Evolutionary conservation across 2,113 vertebrate genomes (phyloP).

Genomic region (Diglossa brunneiventris): DNA sequence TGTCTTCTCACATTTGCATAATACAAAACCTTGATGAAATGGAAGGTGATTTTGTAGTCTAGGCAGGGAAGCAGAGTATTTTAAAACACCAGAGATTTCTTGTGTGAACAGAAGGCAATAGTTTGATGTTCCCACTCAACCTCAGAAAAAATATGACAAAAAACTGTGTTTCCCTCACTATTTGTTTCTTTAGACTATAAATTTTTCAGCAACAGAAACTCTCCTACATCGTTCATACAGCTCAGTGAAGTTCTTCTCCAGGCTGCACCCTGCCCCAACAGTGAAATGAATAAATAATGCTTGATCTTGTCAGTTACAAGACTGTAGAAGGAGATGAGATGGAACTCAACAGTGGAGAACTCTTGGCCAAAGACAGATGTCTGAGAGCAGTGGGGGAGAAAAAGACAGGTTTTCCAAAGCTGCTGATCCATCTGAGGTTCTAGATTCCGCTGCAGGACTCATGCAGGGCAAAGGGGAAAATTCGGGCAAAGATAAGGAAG

Average conservation of each 20-base stretch:
- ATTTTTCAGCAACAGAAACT: not conserved
- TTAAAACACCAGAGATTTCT: not conserved
- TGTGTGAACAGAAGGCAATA: not conserved
- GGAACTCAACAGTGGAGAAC: not conserved
- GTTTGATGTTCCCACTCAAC: not conserved
- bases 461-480: not conserved
- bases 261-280: not conserved
- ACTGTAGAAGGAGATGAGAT: not conserved
- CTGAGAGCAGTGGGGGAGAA: not conserved
- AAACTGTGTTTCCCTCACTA: not conserved
- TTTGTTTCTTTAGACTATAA: not conserved
- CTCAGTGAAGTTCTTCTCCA: not conserved
- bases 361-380: not conserved
- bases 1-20: slow-evolving; percentile 14
- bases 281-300: not conserved
- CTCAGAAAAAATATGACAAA: not conserved
- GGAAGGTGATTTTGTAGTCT: slow-evolving; percentile 6
- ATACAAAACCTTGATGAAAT: slow-evolving; percentile 40
- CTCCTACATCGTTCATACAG: not conserved
- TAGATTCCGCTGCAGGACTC: not conserved
- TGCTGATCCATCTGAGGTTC: not conserved
- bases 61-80: not conserved
- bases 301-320: not conserved
- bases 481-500: not conserved
- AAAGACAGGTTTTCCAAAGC: not conserved